Base-by-base conservation (phyloP, 2,797 vertebrate species). In the Ctenochaetus hawaiiensis region DNA sequence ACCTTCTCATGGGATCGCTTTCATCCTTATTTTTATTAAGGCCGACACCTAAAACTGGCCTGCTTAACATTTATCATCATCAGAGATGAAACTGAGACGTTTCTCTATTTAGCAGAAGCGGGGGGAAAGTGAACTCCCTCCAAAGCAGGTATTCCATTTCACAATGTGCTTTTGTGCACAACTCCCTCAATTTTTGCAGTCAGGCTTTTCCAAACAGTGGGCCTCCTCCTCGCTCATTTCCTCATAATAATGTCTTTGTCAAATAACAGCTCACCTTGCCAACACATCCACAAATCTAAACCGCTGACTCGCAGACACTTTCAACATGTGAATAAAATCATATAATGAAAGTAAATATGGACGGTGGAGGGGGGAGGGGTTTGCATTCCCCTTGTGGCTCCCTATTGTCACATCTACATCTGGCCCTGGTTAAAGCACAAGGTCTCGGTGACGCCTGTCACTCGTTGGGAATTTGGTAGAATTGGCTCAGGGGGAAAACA, bases 401-500 rank as follows among this genome's bases (percentile, higher is more conserved):
- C 87, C 91, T 92, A 97, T 97, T 98, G 97, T 98, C 97, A 96
- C 96, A 94, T 95, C 90, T 64, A 88, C 97, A 98, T 97, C 96
- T 98, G 97, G 96, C 91, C 94, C 95, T 96, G 94, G 96, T 98
- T 98, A 98, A n/a, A 92, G 94, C 80, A 75, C 88, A 93, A 95
- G 96, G 96, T 94, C 93, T 83, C 90, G 95, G 95, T 95, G 96
- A 96, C 96, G 96, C 94, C 94, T 94, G 95, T 96, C 92, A 93
- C 96, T 95, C 95, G 95, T 95, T 94, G 93, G 94, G 94, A 93
- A 96, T 96, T 96, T 96, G 93, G 95, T 90, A 93, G 95, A 97
- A 96, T 97, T 96, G 95, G 96, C 96, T 97, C 96, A 96, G 96
- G 95, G 95, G 95, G 95, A 95, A 95, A 96, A 95, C 95, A 96